Base-by-base conservation (phyloP, 2,888 invertebrate species). In the Nysson spinosus region DNA sequence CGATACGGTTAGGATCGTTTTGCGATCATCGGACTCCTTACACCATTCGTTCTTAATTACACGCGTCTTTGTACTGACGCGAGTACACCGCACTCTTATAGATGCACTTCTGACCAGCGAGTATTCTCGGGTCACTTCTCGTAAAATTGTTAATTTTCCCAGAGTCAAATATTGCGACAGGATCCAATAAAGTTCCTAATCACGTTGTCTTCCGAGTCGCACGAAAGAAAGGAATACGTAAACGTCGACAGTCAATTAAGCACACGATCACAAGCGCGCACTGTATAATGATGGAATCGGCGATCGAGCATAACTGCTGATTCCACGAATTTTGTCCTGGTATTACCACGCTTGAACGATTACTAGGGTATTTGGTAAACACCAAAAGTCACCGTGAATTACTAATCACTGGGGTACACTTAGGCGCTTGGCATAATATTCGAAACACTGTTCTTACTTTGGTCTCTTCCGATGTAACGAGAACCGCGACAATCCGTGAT, bases 341-440 rank as follows among this genome's bases (percentile, higher is more conserved):
- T 12, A 9, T 19, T 39, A 17, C 35, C 4, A 11, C 20, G 11
- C 4, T n/a, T 4, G 11, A 14, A 2, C 12, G n/a, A 11, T 3
- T 6, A 12, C 14, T n/a, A 12, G 14, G 22, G 26, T 60, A 32
- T 46, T 55, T 44, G 30, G 30, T 50, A 50, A 61, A 50, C 62
- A 51, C 55, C 44, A 55, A 51, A 40, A 56, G 61, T 65, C 61
- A 65, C 60, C 60, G 58, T 52, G 40, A 43, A 11, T 11, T 9
- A 17, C 26, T 35, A 35, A 11, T 57, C 54, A 55, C 44, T 34
- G 51, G n/a, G 3, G 17, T 26, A 54, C 54, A 63, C 57, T 51
- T 42, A 34, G 20, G 9, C n/a, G 22, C 6, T 50, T n/a, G 17
- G 28, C 50, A 35, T 50, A 47, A n/a, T n/a, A n/a, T n/a, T 55